Evolutionary conservation across 1,140 invertebrate species (phyloP).

Genomic region (Drosophila aff.): DNA sequence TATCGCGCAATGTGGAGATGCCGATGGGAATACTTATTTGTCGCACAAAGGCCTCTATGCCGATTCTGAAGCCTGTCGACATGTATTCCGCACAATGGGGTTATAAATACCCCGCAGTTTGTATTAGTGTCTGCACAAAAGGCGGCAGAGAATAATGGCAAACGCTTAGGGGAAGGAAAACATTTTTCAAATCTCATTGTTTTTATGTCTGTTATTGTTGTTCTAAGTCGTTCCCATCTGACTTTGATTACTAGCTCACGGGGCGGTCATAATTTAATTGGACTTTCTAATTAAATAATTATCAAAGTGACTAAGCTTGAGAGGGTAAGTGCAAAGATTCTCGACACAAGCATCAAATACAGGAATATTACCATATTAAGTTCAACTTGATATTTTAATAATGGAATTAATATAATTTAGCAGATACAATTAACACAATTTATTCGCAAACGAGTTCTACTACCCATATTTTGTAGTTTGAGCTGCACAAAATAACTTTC

Average conservation of each 20-base stretch:
- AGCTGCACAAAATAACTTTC: constrained; percentile 17
- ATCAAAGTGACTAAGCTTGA: constrained; percentile 20
- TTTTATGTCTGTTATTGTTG: constrained; percentile 22
- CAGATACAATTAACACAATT: constrained; percentile 14
- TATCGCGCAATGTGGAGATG: constrained; percentile 20
- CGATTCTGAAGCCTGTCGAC: constrained; percentile 61
- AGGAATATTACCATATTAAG: not conserved
- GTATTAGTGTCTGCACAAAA: constrained; percentile 33
- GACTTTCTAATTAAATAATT: constrained; percentile 14
- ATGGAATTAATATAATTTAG: not conserved
- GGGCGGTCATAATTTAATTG: not conserved
- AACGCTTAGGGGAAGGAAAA: constrained; percentile 37
- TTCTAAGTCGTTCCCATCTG: not conserved
- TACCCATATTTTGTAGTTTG: not conserved
- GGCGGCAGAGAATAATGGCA: constrained; percentile 50
- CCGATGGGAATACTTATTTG: constrained; percentile 37
- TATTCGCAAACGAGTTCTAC: constrained; percentile 23
- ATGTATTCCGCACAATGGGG: constrained; percentile 42
- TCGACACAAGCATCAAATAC: not conserved
- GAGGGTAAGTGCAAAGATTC: not conserved
- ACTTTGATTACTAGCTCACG: not conserved
- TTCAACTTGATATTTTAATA: not conserved
- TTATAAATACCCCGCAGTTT: constrained; percentile 22
- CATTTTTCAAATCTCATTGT: constrained; percentile 51
- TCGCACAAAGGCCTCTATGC: constrained; percentile 44